Conservation (phyloP, 1,140 invertebrate species). For the Zaprionus ornatus region DNA sequence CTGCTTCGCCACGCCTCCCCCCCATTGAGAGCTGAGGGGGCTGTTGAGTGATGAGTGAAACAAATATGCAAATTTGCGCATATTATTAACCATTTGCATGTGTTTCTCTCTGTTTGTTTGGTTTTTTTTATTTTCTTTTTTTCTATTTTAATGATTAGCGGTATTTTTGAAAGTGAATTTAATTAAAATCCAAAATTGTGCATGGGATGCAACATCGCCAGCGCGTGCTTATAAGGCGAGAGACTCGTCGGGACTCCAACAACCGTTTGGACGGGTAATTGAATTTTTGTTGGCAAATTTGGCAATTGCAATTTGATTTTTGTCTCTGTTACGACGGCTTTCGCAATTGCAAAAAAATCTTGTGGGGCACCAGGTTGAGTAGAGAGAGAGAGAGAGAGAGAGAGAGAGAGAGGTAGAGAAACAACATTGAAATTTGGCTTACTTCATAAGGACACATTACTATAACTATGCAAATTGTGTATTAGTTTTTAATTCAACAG, state of each 20-base stretch:
- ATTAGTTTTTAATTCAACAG: neutral
- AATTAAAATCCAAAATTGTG: conserved; percentile 66
- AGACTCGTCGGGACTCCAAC: conserved; percentile 24
- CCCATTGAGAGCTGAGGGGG: conserved; percentile 27
- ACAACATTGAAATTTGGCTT: neutral
- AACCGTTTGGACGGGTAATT: conserved; percentile 15
- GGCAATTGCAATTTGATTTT: conserved; percentile 34
- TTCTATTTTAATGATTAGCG: conserved; percentile 71
- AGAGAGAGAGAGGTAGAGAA: too few species aligned
- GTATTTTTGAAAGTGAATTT: conserved; percentile 81
- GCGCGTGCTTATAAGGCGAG: conserved; percentile 51
- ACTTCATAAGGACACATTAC: neutral
- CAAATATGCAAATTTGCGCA: conserved; percentile 46
- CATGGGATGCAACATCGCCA: conserved; percentile 49
- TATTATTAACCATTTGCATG: conserved; percentile 49
- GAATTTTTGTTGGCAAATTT: conserved; percentile 25
- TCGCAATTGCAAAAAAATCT: conserved; percentile 10
- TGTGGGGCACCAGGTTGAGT: neutral
- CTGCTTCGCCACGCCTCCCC: conserved; percentile 2
- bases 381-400: too few species aligned
- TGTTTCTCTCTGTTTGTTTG: conserved; percentile 19
- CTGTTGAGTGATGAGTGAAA: conserved; percentile 18
- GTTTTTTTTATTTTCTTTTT: conserved; percentile 30
- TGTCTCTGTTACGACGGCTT: conserved; percentile 8
- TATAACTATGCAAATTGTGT: neutral